phyloP scores from a whole-genome alignment of 2,797 vertebrate genomes.

The Labroides dimidiatus region DNA sequence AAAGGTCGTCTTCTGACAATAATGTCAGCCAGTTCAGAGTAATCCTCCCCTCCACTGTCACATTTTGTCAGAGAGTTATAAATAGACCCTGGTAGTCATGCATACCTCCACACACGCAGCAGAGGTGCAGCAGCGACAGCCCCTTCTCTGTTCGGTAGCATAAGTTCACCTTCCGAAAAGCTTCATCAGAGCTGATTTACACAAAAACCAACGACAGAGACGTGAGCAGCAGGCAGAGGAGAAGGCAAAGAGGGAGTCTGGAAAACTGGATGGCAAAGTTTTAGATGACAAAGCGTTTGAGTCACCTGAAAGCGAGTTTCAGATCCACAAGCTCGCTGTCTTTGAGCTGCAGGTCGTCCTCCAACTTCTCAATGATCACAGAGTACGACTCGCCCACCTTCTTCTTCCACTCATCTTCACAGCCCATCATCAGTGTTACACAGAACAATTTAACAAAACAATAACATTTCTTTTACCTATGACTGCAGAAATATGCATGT shows the following conservation, averaged over 20 bases:
- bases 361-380: conserved; percentile 88
- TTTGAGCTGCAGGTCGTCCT: conserved; percentile 91
- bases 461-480: background rate
- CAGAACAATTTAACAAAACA: conserved; percentile 14
- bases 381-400: conserved; percentile 95
- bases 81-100: conserved; percentile 64
- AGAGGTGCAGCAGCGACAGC: conserved; percentile 94
- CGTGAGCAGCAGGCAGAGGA: background rate
- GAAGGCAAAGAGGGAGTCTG: background rate
- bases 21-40: conserved; percentile 24
- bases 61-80: conserved; percentile 71
- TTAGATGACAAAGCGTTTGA: background rate
- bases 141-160: conserved; percentile 93
- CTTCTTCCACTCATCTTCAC: conserved; percentile 98
- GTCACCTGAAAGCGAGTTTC: conserved; percentile 92
- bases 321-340: conserved; percentile 89
- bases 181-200: conserved; percentile 91
- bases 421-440: conserved; percentile 16
- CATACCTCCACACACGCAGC: conserved; percentile 92
- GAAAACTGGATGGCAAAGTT: background rate
- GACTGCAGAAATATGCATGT: background rate
- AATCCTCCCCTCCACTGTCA: conserved; percentile 51
- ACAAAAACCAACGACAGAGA: conserved; percentile 48
- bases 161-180: conserved; percentile 94
- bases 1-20: conserved; percentile 44